Evolutionary conservation across 2,888 invertebrate genomes (phyloP).

Genomic region (Beris morrisii): DNA sequence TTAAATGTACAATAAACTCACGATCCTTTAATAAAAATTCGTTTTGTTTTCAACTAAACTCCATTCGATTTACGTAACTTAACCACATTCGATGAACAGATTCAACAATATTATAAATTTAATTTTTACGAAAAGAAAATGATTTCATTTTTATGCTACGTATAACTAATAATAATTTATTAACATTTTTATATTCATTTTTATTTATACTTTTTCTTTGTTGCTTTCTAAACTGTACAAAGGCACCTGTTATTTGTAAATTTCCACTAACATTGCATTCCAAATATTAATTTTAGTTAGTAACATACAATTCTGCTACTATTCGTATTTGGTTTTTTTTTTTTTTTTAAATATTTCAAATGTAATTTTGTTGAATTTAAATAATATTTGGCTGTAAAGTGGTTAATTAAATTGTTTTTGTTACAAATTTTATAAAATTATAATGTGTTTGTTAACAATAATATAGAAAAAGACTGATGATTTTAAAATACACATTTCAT

Average conservation of each 20-base stretch:
- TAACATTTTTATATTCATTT: not conserved
- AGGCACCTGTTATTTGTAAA: constrained; percentile 28
- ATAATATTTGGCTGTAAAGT: too few relatives aligned
- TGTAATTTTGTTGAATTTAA: not conserved
- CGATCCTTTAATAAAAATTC: too few relatives aligned
- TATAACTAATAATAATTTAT: not conserved
- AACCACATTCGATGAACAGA: too few relatives aligned
- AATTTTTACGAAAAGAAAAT: constrained; percentile 13
- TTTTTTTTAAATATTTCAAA: not conserved
- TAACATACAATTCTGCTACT: not conserved
- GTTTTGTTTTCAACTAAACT: too few relatives aligned
- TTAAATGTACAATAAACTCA: too few relatives aligned
- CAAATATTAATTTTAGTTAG: not conserved
- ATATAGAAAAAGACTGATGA: too few relatives aligned
- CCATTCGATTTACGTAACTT: too few relatives aligned
- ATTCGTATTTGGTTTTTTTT: not conserved
- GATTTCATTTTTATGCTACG: not conserved
- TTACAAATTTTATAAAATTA: too few relatives aligned
- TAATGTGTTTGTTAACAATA: too few relatives aligned
- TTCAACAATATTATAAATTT: too few relatives aligned
- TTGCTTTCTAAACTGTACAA: constrained; percentile 21
- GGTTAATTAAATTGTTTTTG: too few relatives aligned
- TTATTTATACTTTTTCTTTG: not conserved
- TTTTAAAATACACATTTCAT: too few relatives aligned
- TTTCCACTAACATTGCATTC: not conserved